A percentile compares a stretch with the other conserved stretches of the same genome.
Conservation (phyloP, 2,113 vertebrate species). For the Macquaria australasica region DNA sequence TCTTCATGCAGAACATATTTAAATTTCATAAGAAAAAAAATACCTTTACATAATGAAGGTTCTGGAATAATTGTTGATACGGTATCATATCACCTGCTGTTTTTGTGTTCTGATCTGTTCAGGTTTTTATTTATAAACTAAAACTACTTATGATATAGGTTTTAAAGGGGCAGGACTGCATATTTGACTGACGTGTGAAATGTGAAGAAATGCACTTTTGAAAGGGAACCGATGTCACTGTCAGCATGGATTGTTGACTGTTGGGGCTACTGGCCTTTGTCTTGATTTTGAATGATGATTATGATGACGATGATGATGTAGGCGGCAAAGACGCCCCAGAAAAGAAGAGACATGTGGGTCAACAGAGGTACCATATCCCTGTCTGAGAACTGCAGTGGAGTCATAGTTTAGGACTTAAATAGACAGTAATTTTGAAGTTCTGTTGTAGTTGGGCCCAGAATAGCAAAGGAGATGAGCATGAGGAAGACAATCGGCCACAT, state of each 20-base stretch:
- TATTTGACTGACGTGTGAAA: slow-evolving; percentile 19
- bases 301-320: background rate
- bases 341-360: background rate
- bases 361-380: background rate
- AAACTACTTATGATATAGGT: background rate
- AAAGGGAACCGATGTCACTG: slow-evolving; percentile 1
- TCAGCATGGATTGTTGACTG: slow-evolving; percentile 7
- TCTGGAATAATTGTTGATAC: slow-evolving; percentile 3
- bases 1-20: slow-evolving; percentile 16
- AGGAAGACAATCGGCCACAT: slow-evolving; percentile 23
- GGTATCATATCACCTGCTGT: background rate
- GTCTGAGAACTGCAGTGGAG: background rate
- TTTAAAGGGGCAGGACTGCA: background rate
- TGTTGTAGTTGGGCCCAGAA: background rate
- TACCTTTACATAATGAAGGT: background rate
- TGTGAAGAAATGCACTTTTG: background rate
- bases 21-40: background rate
- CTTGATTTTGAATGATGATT: slow-evolving; percentile 20
- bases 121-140: background rate
- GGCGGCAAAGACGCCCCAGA: background rate
- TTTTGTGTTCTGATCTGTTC: background rate
- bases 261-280: background rate
- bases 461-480: background rate
- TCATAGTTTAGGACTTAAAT: background rate
- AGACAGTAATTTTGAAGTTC: background rate